Evolutionary conservation across 2,888 invertebrate species (phyloP), one percentile per base, ranked within the genome.

Genomic region (Papilio elwesi): DNA sequence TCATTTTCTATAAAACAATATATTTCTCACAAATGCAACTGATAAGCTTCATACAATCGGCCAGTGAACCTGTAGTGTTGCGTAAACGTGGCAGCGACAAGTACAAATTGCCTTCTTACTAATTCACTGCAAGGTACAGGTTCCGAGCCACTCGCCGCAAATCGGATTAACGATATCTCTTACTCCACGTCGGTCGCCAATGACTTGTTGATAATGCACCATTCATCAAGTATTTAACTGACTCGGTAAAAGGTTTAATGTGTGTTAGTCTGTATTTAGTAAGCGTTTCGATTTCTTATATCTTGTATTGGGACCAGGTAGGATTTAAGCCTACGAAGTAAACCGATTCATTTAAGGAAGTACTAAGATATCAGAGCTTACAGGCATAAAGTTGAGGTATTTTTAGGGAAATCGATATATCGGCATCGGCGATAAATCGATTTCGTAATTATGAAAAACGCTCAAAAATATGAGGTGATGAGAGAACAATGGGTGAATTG

Each of bases 31-130:
- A 87, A 90, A 89, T 88, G 90, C 89, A 85, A 82, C 83, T 87
- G 92, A 92, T 91, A 92, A 90, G 87, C 81, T 78, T 75, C 83
- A 85, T 91, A 92, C 57, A 59, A 59, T 92, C 92, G 90, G 87
- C 71, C 90, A 88, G 82, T 78, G 90, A 91, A 88, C 91, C 89
- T 78, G 77, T 80, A 82, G 81, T 85, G 85, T 88, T 87, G 84
- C 84, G 83, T 81, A 85, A 86, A 85, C 76, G 74, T 78, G 70
- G 75, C 76, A 74, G 74, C 75, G 75, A 75, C 74, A 75, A 74
- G 74, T 68, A 74, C 72, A 74, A 74, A 73, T 71, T 74, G 63
- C 63, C 52, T 57, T 38, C 64, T 74, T 68, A 69, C 75, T 65
- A 70, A 70, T 68, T 66, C 70, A 64, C 68, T 47, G 62, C 63